Evolutionary conservation across 2,888 invertebrate genomes (phyloP).

Genomic region (Morinoia aosen): DNA sequence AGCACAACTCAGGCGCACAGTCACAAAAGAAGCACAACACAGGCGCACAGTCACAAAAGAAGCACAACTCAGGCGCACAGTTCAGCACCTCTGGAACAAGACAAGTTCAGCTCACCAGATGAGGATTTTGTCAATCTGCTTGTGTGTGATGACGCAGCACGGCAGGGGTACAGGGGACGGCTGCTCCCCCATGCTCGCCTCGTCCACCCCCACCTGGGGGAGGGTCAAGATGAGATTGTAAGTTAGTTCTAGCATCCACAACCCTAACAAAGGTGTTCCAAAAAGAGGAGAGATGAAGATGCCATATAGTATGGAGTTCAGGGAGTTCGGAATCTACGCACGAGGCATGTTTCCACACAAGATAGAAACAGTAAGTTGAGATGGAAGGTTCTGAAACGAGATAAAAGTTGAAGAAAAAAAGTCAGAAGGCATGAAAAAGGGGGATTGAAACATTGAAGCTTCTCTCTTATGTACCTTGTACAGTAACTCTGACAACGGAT

Average conservation of each 20-base stretch:
- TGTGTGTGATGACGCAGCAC: slow-evolving; percentile 78
- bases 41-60: too few relatives aligned
- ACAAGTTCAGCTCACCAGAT: slow-evolving; percentile 74
- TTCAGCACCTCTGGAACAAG: too few relatives aligned
- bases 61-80: too few relatives aligned
- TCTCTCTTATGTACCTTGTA: too few relatives aligned
- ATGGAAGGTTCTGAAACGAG: too few relatives aligned
- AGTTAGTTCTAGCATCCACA: neutral
- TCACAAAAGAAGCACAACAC: too few relatives aligned
- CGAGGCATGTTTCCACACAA: too few relatives aligned
- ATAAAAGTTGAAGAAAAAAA: neutral
- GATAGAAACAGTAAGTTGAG: too few relatives aligned
- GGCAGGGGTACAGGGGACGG: slow-evolving; percentile 68
- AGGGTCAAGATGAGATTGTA: slow-evolving; percentile 68
- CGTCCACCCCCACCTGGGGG: slow-evolving; percentile 54
- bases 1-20: too few relatives aligned
- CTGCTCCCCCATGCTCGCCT: neutral
- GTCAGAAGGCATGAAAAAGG: neutral
- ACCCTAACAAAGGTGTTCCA: neutral
- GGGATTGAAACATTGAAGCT: neutral
- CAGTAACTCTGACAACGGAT: too few relatives aligned
- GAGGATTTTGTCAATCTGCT: slow-evolving; percentile 83
- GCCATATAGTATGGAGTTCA: neutral
- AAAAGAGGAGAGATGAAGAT: neutral
- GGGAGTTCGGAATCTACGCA: neutral